Percentiles rank a stretch among this genome's conserved stretches.
These are phyloP conservation scores for Rhopalosiphum maidis DNA, from an alignment of 1,140 invertebrate species.

Conservation along the genomic window DNA sequence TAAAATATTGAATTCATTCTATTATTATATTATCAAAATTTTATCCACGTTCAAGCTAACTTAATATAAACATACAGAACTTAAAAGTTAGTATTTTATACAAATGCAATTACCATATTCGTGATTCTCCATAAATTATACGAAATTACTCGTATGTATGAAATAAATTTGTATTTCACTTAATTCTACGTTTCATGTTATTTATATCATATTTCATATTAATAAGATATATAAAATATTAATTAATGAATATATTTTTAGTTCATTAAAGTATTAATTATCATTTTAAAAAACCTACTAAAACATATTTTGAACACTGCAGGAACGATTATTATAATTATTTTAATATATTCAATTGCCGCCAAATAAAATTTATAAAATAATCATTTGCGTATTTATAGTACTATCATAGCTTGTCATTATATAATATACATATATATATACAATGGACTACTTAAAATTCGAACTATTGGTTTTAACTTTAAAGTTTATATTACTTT, in stretches of 20 bases:
- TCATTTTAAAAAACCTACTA: neutral
- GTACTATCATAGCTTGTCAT: neutral
- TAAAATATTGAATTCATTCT: neutral
- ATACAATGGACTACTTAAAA: neutral
- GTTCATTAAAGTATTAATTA: neutral
- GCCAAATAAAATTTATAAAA: neutral
- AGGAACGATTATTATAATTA: neutral
- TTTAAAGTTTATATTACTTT: neutral
- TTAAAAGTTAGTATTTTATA: conserved; percentile 6
- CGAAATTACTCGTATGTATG: neutral
- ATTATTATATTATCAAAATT: conserved; percentile 7
- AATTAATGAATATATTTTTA: neutral
- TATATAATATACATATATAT: neutral
- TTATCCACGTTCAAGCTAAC: conserved; percentile 6
- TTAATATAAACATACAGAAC: conserved; percentile 8
- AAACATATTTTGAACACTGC: neutral
- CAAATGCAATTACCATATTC: conserved; percentile 36
- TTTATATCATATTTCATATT: neutral
- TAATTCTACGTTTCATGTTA: neutral
- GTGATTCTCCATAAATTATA: conserved; percentile 36
- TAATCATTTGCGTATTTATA: neutral
- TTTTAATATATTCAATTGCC: neutral
- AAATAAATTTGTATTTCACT: conserved; percentile 18
- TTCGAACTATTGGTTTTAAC: neutral
- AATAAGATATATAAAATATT: neutral